Evolutionary conservation across 2,888 invertebrate species (phyloP).

Genomic region (Pammene aurita): DNA sequence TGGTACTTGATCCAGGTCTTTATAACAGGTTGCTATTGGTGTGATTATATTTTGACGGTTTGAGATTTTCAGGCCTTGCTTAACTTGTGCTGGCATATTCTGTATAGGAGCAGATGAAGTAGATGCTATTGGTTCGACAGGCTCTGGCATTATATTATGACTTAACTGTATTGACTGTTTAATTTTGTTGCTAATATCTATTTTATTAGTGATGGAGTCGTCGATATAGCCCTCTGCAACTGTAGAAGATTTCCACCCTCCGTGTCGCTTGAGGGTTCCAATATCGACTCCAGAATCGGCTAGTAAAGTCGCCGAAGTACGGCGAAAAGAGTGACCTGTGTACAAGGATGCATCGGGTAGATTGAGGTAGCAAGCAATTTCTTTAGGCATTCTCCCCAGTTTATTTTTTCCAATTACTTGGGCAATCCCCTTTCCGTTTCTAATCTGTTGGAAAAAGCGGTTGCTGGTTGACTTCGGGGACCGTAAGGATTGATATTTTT

Average conservation of each 20-base stretch:
- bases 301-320: not conserved
- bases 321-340: not conserved
- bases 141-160: not conserved
- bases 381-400: not conserved
- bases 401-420: not conserved
- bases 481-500: conserved; percentile 6
- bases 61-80: too few species aligned
- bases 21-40: too few species aligned
- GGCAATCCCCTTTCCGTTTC: not conserved
- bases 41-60: too few species aligned
- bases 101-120: not conserved
- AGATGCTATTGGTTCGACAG: conserved; percentile 6
- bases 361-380: not conserved
- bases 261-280: not conserved
- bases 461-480: not conserved
- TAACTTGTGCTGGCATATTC: too few species aligned
- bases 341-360: not conserved
- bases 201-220: conserved; percentile 6
- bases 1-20: too few species aligned
- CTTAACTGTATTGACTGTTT: not conserved
- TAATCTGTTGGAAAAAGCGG: conserved; percentile 4
- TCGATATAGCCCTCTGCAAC: conserved; percentile 11
- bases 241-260: conserved; percentile 6
- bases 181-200: conserved; percentile 10
- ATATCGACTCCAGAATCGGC: not conserved